Evolutionary conservation across 2,113 vertebrate genomes (phyloP), one percentile per base, ranked within the genome.

Genomic region (Chaetops frenatus): DNA sequence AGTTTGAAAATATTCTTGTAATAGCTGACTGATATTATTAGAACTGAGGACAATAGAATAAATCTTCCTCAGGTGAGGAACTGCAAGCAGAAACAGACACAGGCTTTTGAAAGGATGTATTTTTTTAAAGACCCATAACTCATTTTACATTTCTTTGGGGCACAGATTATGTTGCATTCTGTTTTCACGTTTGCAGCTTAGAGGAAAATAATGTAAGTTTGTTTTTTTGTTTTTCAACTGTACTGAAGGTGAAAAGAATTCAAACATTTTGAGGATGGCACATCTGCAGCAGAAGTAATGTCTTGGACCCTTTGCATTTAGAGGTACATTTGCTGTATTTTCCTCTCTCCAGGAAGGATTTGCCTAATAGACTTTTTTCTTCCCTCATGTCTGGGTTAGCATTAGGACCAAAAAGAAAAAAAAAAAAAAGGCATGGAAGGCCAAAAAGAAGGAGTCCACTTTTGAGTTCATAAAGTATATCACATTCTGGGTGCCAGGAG

Each of bases 251-350:
- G 28, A 44, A 53, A 12, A 35, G 16, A 51, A 79, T 74, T 51
- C 15, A 65, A 56, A 50, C 0, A 0, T 35, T 6, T 65, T 64
- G 16, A n/a, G 36, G 2, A 28, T 28, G 15, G 2, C 28, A 44
- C 6, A 48, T 35, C 19, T 79, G 36, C 36, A 44, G 8, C 11
- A 90, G 16, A 61, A 56, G 6, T 10, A 80, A 5, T 35, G 8
- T 40, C 16, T 66, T 48, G 13, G 22, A 48, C 9, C 1, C 5
- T 47, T 62, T n/a, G 3, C 10, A 50, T 58, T 80, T 64, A 77
- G 20, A 81, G 10, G 11, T 11, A 29, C 18, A 18, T 2, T 64
- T 57, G 14, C 2, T 27, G 15, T 35, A 28, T 56, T 42, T 73
- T 81, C 38, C 4, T 36, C 7, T 19, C 7, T 29, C 12, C 31